Evolutionary conservation across 2,888 invertebrate genomes (phyloP).

Genomic region (Protodeltote pygarga): DNA sequence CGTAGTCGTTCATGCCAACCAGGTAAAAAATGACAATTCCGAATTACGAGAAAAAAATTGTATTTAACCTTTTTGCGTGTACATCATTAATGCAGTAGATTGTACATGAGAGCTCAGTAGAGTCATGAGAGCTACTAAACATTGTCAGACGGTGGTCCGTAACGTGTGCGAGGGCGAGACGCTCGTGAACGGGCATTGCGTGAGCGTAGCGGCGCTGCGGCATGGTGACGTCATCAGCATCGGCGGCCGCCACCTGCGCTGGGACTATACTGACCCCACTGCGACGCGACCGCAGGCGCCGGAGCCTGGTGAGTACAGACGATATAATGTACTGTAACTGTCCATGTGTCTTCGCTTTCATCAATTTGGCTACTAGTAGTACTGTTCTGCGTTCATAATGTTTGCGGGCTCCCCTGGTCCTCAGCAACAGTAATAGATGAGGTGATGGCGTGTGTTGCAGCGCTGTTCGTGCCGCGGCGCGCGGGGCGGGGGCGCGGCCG

Average conservation of each 20-base stretch:
- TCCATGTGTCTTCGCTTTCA: too few species aligned
- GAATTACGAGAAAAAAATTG: background rate
- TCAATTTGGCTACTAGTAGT: too few species aligned
- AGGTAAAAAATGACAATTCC: too few species aligned
- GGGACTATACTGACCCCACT: conserved; percentile 70
- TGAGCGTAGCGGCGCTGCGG: conserved; percentile 74
- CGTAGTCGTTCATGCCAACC: conserved; percentile 70
- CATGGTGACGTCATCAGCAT: conserved; percentile 77
- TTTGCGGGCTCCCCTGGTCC: too few species aligned
- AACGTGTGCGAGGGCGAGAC: conserved; percentile 75
- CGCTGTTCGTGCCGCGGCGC: conserved; percentile 29
- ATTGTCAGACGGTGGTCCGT: conserved; percentile 79
- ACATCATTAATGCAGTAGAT: too few species aligned
- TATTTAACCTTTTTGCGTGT: too few species aligned
- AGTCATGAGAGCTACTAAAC: too few species aligned
- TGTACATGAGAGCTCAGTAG: too few species aligned
- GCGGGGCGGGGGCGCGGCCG: conserved; percentile 18
- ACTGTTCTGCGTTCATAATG: too few species aligned
- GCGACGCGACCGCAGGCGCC: conserved; percentile 30
- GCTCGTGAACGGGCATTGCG: conserved; percentile 71
- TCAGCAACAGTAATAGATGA: too few species aligned
- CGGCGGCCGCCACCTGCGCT: conserved; percentile 73
- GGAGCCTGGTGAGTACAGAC: conserved; percentile 36
- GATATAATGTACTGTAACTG: too few species aligned
- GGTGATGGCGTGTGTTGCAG: conserved; percentile 7